Evolutionary conservation across 2,797 vertebrate species (phyloP).

Genomic region (Dryobates pubescens): DNA sequence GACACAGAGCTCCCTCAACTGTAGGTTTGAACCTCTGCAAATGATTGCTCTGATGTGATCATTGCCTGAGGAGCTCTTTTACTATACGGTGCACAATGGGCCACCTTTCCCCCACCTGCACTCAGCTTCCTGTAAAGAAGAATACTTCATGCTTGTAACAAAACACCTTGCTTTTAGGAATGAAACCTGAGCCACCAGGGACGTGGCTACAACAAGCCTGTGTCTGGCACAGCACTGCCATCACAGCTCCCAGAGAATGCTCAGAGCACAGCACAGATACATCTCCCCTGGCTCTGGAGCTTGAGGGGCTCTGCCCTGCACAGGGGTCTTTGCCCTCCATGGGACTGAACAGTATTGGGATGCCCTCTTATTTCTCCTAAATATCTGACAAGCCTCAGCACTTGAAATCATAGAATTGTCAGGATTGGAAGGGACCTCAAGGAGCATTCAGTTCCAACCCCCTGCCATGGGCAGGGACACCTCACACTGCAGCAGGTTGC

Average conservation of each 20-base stretch:
- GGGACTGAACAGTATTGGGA: no score
- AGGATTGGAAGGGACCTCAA: no score
- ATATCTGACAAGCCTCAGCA: background rate
- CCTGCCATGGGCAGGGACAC: no score
- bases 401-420: background rate
- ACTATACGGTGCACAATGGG: background rate
- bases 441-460: no score
- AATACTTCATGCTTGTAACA: background rate
- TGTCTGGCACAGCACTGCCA: background rate
- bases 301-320: background rate
- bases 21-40: background rate
- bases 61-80: background rate
- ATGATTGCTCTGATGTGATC: background rate
- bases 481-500: no score
- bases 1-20: background rate
- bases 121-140: background rate
- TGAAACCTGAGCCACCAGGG: background rate
- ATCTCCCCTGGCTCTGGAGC: background rate
- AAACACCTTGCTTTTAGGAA: background rate
- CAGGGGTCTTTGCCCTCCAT: background rate
- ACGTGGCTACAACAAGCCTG: background rate
- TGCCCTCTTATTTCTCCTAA: background rate
- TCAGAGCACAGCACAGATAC: accelerated
- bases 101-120: background rate
- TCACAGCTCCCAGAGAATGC: background rate